These are phyloP conservation scores for Penaeus indicus DNA, from an alignment of 1,140 invertebrate species.

Conservation along the genomic window DNA sequence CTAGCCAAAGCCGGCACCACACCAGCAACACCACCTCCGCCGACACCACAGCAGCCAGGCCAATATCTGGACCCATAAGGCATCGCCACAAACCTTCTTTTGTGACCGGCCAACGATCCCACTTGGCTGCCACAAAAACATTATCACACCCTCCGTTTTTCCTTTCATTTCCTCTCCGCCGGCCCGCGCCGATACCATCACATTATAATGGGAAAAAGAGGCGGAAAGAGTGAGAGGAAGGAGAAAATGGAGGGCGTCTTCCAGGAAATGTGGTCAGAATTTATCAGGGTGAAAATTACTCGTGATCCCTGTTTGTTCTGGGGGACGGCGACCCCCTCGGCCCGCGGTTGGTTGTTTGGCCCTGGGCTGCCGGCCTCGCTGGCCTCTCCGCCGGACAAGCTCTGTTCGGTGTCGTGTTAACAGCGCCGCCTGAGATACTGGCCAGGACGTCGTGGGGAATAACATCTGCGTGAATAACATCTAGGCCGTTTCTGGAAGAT, in stretches of 20 bases:
- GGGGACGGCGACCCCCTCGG: not conserved
- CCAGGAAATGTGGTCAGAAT: conserved; percentile 63
- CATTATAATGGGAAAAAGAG: conserved; percentile 63
- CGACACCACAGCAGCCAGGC: not conserved
- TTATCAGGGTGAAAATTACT: conserved; percentile 58
- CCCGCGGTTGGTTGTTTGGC: no score
- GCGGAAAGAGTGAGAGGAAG: conserved; percentile 61
- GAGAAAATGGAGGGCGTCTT: conserved; percentile 56
- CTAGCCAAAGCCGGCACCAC: not conserved
- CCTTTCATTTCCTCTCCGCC: conserved; percentile 61
- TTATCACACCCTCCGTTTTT: conserved; percentile 62
- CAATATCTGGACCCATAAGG: conserved; percentile 57
- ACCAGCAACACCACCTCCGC: not conserved
- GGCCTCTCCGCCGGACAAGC: no score
- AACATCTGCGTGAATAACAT: no score
- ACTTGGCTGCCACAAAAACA: conserved; percentile 61
- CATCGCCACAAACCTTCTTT: conserved; percentile 59
- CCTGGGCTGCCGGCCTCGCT: no score
- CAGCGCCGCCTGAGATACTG: no score
- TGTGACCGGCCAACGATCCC: conserved; percentile 55
- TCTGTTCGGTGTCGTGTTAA: no score
- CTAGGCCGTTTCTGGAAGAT: no score
- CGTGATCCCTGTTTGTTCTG: conserved; percentile 59
- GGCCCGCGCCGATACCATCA: conserved; percentile 56
- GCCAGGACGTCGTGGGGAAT: no score